Evolutionary conservation across 2,113 vertebrate species (phyloP).

Genomic region (Psittacara wagleri): DNA sequence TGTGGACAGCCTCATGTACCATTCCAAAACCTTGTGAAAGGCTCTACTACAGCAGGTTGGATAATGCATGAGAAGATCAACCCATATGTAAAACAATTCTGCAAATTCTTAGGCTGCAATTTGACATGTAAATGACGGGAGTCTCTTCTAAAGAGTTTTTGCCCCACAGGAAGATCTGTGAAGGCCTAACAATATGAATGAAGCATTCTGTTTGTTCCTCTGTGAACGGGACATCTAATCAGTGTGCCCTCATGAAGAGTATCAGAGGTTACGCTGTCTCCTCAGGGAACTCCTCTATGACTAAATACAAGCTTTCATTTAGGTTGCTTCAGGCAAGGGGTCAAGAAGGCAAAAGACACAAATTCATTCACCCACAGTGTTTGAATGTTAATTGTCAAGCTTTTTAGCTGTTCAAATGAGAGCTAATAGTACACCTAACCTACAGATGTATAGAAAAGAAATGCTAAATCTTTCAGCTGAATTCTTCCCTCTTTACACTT

Average conservation of each 20-base stretch:
- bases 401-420: background rate
- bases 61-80: background rate
- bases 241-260: background rate
- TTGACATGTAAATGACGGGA: background rate
- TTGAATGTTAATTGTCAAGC: slow-evolving; percentile 17
- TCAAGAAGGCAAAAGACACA: slow-evolving; percentile 20
- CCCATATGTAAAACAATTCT: background rate
- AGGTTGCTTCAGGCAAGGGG: slow-evolving; percentile 14
- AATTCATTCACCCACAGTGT: slow-evolving; percentile 17
- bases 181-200: background rate
- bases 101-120: background rate
- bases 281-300: slow-evolving; percentile 5
- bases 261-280: slow-evolving; percentile 5
- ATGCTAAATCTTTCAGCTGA: background rate
- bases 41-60: background rate
- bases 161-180: background rate
- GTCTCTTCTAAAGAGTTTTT: background rate
- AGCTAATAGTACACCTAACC: background rate
- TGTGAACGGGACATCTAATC: slow-evolving; percentile 40
- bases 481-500: background rate
- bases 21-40: background rate
- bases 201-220: background rate
- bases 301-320: slow-evolving; percentile 31
- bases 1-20: background rate
- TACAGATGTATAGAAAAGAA: background rate